Evolutionary conservation across 2,797 vertebrate species (phyloP), one percentile per base, ranked within the genome.

Genomic region (Pantherophis vulpinus): DNA sequence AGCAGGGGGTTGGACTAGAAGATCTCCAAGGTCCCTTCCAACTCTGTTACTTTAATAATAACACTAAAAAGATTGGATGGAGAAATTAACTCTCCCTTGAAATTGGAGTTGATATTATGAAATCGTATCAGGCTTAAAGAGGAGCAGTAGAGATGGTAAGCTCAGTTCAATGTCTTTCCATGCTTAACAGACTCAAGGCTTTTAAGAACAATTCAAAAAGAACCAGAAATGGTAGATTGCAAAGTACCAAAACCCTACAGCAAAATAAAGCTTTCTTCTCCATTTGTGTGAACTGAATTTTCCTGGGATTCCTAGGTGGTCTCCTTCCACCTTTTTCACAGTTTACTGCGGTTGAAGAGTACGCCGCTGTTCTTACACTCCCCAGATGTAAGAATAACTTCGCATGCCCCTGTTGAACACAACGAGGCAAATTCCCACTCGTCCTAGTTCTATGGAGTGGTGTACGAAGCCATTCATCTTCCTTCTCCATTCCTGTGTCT

Each of bases 21-120:
- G 51, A 54, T 1, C 51, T 54, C 51, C 51, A 54, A 54, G 51
- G 51, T 54, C 51, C 51, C 51, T 54, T 54, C 51, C 51, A 54
- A 54, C 51, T 54, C 51, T 54, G 9, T 54, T 54, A 54, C 1
- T 54, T 1, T 54, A 89, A 10, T 89, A 47, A 18, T 47, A 42
- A 59, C 32, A 42, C 25, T 91, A 60, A 27, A 0, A 1, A 5
- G 11, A 94, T 92, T 91, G 96, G 93, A 92, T 63, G 51, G 27
- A 54, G 93, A 90, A 93, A 54, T 25, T 93, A 66, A 66, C 91
- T 91, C 70, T 4, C 14, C 29, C 51, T 55, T 56, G 51, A 32
- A 90, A 74, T 12, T 7, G n/a, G 56, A 70, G 32, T 2, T 27
- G 54, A 92, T 3, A 70, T 11, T 42, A 23, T 42, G 18, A 88